These are phyloP conservation scores for Melinaea menophilus DNA, from an alignment of 2,888 invertebrate species.

Conservation along the genomic window DNA sequence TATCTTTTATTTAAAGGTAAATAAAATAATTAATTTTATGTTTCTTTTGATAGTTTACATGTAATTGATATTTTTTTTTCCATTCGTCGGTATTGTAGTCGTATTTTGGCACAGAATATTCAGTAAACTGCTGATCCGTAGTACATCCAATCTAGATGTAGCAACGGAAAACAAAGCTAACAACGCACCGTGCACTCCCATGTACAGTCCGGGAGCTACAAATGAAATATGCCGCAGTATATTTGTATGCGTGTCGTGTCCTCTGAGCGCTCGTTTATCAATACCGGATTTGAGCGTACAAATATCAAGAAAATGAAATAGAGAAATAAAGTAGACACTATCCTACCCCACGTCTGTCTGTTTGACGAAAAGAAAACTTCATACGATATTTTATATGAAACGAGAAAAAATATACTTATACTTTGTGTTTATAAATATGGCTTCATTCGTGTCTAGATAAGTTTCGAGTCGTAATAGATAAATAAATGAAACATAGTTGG, in stretches of 20 bases:
- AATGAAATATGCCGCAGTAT: slow-evolving; percentile 61
- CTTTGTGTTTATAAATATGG: too few relatives aligned
- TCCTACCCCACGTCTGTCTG: slow-evolving; percentile 16
- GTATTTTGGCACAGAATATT: background rate
- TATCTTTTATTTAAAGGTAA: too few relatives aligned
- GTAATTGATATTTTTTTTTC: background rate
- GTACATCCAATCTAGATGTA: slow-evolving; percentile 7
- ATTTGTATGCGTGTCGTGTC: slow-evolving; percentile 63
- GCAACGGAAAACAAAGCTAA: slow-evolving; percentile 17
- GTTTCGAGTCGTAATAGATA: too few relatives aligned
- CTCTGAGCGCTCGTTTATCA: slow-evolving; percentile 65
- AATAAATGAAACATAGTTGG: too few relatives aligned
- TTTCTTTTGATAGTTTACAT: too few relatives aligned
- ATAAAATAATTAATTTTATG: too few relatives aligned
- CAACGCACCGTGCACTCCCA: slow-evolving; percentile 10
- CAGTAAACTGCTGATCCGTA: slow-evolving; percentile 8
- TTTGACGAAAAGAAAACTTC: slow-evolving; percentile 18
- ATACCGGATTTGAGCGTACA: slow-evolving; percentile 42
- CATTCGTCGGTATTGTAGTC: background rate
- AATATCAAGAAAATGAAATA: slow-evolving; percentile 20
- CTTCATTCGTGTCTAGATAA: too few relatives aligned
- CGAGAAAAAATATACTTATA: background rate
- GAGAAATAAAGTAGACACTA: slow-evolving; percentile 16
- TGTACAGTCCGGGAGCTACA: slow-evolving; percentile 35
- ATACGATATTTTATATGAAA: slow-evolving; percentile 7